Conservation (phyloP, 2,113 vertebrate genomes). For the Chaetodon auriga region DNA sequence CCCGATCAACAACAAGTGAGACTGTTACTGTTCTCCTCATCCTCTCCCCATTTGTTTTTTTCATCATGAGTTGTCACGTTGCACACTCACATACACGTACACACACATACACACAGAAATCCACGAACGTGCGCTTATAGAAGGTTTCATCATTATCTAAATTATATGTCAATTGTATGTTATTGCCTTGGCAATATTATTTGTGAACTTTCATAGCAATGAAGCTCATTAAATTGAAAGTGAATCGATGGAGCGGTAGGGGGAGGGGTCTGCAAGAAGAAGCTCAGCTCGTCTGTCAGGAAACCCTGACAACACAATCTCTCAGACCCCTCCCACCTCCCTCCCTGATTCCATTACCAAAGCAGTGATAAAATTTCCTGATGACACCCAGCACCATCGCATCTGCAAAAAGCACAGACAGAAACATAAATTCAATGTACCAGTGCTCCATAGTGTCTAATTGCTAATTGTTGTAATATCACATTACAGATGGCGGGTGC, state of each 20-base stretch:
- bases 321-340: conserved; percentile 62
- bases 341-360: conserved; percentile 79
- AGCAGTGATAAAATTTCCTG: conserved; percentile 78
- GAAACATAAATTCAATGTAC: conserved; percentile 76
- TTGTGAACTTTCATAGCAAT: conserved; percentile 45
- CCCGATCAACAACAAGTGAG: conserved; percentile 33
- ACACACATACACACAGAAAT: background rate
- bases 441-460: conserved; percentile 63
- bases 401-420: conserved; percentile 68
- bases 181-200: conserved; percentile 48
- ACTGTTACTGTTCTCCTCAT: background rate
- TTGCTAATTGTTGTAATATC: conserved; percentile 82
- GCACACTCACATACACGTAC: background rate
- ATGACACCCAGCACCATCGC: conserved; percentile 72
- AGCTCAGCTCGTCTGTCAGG: conserved; percentile 70
- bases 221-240: conserved; percentile 46
- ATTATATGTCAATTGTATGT: conserved; percentile 27
- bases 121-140: background rate
- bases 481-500: conserved; percentile 64
- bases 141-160: conserved; percentile 38
- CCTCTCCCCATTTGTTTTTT: conserved; percentile 12
- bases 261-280: conserved; percentile 40
- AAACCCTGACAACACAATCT: conserved; percentile 77
- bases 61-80: background rate
- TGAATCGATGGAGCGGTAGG: conserved; percentile 8